Evolutionary conservation across 2,797 vertebrate genomes (phyloP), one percentile per base, ranked within the genome.

Genomic region (Crax fasciolata): DNA sequence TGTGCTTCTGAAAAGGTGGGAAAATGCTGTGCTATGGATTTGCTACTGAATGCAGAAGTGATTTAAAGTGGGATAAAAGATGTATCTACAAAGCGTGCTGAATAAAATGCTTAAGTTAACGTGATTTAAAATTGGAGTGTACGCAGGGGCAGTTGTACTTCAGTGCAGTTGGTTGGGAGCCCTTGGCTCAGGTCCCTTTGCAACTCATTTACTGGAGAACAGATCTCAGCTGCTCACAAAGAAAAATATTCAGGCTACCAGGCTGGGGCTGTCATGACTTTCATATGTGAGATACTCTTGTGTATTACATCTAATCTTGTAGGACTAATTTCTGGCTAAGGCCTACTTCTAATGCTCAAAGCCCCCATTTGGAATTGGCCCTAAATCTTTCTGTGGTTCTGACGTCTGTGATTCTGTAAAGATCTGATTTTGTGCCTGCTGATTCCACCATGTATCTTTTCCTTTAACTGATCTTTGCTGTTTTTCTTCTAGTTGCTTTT

Each of bases 401-500:
- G 41, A 24, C 5, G 6, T 5, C 18, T 14, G 6, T 4, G 4
- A 41, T 35, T 13, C 14, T 49, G 17, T 73, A 58, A 81, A 58
- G 52, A 43, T 32, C 30, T 78, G 32, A 2, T 1, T 41, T 74
- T 65, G 9, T 74, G 32, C 44, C 41, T 54, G 19, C 11, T 20
- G 11, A 44, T 68, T 54, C 25, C 6, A 18, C 13, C 8, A 16
- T 3, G 4, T 12, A 19, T 14, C 11, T 76, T 35, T 75, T 70
- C 11, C 32, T 75, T 54, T 66, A 55, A 70, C 12, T 35, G 30
- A n/a, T 65, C 41, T 32, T 79, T 49, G 8, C 6, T 84, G 30
- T 65, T 81, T 66, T 84, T 79, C 14, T 65, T 89, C 44, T 87
- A 67, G 32, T 52, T 75, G 12, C 13, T 75, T 83, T 62, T 75